Evolutionary conservation across 1,140 invertebrate genomes (phyloP).

Genomic region (Drosophila parabipectinata): DNA sequence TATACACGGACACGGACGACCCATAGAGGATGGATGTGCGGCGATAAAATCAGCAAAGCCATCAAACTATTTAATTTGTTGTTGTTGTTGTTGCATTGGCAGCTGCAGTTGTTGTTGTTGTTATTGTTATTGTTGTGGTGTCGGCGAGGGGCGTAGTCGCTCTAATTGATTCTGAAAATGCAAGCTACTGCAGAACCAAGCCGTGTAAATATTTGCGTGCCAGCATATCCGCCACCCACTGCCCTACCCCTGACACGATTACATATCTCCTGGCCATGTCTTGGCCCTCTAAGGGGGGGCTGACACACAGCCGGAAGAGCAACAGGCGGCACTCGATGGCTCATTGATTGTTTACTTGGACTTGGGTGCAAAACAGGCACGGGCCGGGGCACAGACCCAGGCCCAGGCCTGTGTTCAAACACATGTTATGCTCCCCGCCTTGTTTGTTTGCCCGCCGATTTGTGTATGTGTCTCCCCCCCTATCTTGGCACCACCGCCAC

Average conservation of each 20-base stretch:
- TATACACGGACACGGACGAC: not conserved
- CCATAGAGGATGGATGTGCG: slow-evolving; percentile 9
- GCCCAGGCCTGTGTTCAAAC: slow-evolving; percentile 19
- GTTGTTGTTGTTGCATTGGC: slow-evolving; percentile 20
- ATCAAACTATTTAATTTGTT: slow-evolving; percentile 52
- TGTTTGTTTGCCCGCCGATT: slow-evolving; percentile 54
- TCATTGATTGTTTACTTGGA: slow-evolving; percentile 65
- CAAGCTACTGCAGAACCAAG: slow-evolving; percentile 39
- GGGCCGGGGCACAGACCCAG: slow-evolving; percentile 26
- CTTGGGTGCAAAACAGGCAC: slow-evolving; percentile 46
- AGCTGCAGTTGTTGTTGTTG: slow-evolving; percentile 3
- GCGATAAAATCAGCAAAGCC: slow-evolving; percentile 68
- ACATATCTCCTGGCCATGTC: slow-evolving; percentile 12
- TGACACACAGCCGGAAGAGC: slow-evolving; percentile 11
- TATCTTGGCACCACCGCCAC: slow-evolving; percentile 39
- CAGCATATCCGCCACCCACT: not conserved
- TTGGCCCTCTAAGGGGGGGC: not conserved
- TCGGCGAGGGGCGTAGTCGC: slow-evolving; percentile 30
- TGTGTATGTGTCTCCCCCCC: slow-evolving; percentile 46
- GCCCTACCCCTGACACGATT: slow-evolving; percentile 9
- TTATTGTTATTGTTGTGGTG: slow-evolving; percentile 2
- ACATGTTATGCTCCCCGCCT: slow-evolving; percentile 33
- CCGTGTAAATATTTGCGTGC: slow-evolving; percentile 59
- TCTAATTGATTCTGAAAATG: slow-evolving; percentile 72
- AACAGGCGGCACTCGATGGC: slow-evolving; percentile 38